phyloP scores from a whole-genome alignment of 2,888 invertebrate species.

The Amblyjoppa proteus region DNA sequence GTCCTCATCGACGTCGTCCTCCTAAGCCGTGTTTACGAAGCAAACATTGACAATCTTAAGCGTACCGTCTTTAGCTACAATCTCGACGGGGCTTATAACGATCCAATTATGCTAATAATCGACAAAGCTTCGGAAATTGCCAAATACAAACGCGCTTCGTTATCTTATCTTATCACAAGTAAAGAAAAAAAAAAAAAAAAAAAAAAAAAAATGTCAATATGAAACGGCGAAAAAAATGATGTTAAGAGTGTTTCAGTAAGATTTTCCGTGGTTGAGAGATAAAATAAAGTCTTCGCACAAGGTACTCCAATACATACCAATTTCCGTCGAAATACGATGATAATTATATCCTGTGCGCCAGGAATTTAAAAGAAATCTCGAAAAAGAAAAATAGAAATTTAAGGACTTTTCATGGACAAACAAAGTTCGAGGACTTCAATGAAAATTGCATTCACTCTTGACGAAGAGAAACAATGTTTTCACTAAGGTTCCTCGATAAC shows the following conservation, averaged over 20 bases:
- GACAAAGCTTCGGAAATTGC: background rate
- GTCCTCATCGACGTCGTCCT: constrained; percentile 33
- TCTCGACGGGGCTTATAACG: constrained; percentile 32
- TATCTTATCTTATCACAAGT: background rate
- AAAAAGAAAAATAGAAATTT: background rate
- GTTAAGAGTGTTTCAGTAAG: no score
- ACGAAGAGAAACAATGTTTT: background rate
- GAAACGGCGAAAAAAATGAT: background rate
- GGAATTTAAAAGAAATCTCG: background rate
- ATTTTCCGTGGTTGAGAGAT: no score
- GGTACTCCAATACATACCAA: no score
- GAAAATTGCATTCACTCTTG: background rate
- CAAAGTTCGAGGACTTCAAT: background rate
- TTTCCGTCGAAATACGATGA: background rate
- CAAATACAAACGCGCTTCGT: background rate
- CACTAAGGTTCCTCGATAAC: background rate
- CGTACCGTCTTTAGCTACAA: constrained; percentile 12
- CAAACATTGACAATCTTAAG: constrained; percentile 52
- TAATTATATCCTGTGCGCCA: background rate
- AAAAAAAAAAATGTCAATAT: background rate
- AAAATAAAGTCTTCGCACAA: no score
- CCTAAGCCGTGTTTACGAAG: constrained; percentile 43
- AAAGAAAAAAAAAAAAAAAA: background rate
- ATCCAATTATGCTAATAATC: constrained; percentile 38
- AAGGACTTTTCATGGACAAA: no score